Percentiles rank a stretch among this genome's conserved stretches.
These are phyloP conservation scores for Penaeus vannamei DNA, from an alignment of 1,140 invertebrate species.

Conservation along the genomic window DNA sequence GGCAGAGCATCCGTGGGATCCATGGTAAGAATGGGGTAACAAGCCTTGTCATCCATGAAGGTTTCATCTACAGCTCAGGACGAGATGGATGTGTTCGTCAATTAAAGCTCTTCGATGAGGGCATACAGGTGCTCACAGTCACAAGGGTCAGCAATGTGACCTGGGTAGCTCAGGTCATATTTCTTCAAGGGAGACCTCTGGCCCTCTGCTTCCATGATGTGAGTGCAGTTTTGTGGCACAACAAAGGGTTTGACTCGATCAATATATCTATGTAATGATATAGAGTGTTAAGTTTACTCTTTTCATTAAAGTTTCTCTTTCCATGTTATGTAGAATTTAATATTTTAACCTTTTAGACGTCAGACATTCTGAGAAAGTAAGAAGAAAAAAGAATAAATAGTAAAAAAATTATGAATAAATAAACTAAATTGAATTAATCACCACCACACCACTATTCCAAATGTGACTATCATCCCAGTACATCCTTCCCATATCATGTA, in stretches of 20 bases:
- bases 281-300: too few relatives aligned
- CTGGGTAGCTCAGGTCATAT: slow-evolving; percentile 37
- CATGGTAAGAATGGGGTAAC: slow-evolving; percentile 59
- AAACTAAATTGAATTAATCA: too few relatives aligned
- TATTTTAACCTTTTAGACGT: too few relatives aligned
- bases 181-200: slow-evolving; percentile 17
- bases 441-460: too few relatives aligned
- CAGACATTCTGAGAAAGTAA: too few relatives aligned
- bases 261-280: too few relatives aligned
- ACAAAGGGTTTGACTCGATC: too few relatives aligned
- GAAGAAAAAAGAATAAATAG: too few relatives aligned
- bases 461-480: too few relatives aligned
- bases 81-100: slow-evolving; percentile 48
- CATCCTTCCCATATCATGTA: neutral
- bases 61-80: slow-evolving; percentile 39
- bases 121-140: slow-evolving; percentile 23
- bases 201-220: slow-evolving; percentile 60
- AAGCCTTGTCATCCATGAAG: neutral
- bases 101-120: neutral
- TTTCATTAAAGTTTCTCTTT: too few relatives aligned
- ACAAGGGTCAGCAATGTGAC: slow-evolving; percentile 33
- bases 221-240: neutral
- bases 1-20: slow-evolving; percentile 37
- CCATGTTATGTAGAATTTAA: too few relatives aligned
- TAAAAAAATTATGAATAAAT: too few relatives aligned